Percentiles rank a stretch among this genome's conserved stretches.
Evolutionary conservation across 2,113 vertebrate species (phyloP).

Genomic region (Cyanocitta stelleri): DNA sequence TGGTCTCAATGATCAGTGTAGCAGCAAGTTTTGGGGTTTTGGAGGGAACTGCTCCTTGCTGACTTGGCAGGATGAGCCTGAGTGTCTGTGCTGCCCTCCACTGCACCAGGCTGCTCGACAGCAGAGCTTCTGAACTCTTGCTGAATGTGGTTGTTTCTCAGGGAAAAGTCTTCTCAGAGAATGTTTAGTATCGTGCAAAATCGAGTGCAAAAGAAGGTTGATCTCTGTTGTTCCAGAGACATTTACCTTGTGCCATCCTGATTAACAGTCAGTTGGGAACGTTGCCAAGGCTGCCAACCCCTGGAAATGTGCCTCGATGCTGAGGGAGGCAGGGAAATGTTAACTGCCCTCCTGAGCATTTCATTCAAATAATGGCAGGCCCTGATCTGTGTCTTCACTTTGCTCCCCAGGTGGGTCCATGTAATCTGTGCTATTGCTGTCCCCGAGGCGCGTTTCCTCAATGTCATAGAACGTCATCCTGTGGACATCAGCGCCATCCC

Average conservation of each 20-base stretch:
- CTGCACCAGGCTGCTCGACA: not conserved
- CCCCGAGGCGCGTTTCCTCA: constrained; percentile 88
- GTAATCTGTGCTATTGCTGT: constrained; percentile 93
- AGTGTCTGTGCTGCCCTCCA: not conserved
- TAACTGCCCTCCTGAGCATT: constrained; percentile 21
- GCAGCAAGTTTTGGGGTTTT: not conserved
- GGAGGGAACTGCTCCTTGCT: accelerated
- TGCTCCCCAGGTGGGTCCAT: constrained; percentile 86
- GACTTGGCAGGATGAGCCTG: not conserved
- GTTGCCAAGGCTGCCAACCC: not conserved
- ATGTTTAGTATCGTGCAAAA: not conserved
- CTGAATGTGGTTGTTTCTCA: not conserved
- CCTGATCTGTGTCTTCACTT: not conserved
- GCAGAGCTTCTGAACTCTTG: not conserved
- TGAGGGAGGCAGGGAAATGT: constrained; percentile 28
- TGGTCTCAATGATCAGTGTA: not conserved
- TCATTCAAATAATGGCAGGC: not conserved
- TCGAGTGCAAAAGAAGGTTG: not conserved
- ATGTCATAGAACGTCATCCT: constrained; percentile 83
- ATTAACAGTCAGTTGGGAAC: not conserved
- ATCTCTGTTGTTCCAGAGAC: not conserved
- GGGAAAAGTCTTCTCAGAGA: not conserved
- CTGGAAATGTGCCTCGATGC: not conserved
- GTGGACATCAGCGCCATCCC: constrained; percentile 89
- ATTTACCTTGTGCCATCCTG: not conserved